Conservation (phyloP, 2,888 invertebrate genomes). For the Drosophila anomalata region DNA sequence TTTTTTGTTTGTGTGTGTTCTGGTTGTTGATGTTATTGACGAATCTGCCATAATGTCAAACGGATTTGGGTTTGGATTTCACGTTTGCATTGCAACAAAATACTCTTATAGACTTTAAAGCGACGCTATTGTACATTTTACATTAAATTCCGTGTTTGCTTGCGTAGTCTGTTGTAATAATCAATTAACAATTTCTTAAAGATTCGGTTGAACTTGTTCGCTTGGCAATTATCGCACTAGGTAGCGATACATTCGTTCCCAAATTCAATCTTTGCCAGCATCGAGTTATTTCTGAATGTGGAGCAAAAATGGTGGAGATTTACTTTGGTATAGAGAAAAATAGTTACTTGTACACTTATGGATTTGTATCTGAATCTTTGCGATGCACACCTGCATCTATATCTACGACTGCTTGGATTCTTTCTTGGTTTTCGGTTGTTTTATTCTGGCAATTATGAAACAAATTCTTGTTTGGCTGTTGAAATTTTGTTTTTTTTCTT, state of each 20-base stretch:
- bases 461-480: slow-evolving; percentile 53
- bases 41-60: slow-evolving; percentile 62
- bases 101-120: slow-evolving; percentile 70
- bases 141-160: slow-evolving; percentile 75
- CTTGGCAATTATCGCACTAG: slow-evolving; percentile 52
- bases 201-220: slow-evolving; percentile 39
- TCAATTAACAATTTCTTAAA: slow-evolving; percentile 65
- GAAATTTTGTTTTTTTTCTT: slow-evolving; percentile 43
- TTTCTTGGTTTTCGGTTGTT: slow-evolving; percentile 42
- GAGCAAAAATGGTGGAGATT: slow-evolving; percentile 77
- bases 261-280: slow-evolving; percentile 53
- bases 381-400: slow-evolving; percentile 15
- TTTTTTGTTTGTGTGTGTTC: slow-evolving; percentile 62
- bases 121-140: slow-evolving; percentile 77
- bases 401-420: slow-evolving; percentile 34
- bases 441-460: slow-evolving; percentile 48
- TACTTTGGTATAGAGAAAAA: slow-evolving; percentile 74
- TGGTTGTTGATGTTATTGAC: slow-evolving; percentile 59
- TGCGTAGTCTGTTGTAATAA: slow-evolving; percentile 71
- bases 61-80: slow-evolving; percentile 64
- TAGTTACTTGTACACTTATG: slow-evolving; percentile 76
- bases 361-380: slow-evolving; percentile 49
- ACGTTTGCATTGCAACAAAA: slow-evolving; percentile 64
- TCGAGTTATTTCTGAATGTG: slow-evolving; percentile 67
- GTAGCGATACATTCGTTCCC: slow-evolving; percentile 32